Evolutionary conservation across 2,888 invertebrate species (phyloP).

Genomic region (Agrochola macilenta): DNA sequence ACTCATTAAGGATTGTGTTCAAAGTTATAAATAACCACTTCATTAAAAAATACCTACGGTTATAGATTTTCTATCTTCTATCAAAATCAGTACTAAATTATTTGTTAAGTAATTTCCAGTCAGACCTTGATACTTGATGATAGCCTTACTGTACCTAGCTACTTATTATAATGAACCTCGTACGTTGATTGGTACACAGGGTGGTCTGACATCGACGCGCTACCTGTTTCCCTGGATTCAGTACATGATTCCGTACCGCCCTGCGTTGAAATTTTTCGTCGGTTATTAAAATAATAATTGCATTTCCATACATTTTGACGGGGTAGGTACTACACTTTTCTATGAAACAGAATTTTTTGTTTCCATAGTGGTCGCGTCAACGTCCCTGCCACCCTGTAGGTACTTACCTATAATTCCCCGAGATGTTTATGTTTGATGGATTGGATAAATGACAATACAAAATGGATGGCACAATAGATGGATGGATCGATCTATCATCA

Average conservation of each 20-base stretch:
- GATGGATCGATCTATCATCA: neutral
- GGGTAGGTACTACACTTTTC: too few species aligned
- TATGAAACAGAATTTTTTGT: too few species aligned
- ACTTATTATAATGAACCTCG: neutral
- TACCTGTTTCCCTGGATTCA: too few species aligned
- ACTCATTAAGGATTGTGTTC: neutral
- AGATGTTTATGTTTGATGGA: neutral
- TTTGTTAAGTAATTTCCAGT: neutral
- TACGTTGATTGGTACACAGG: neutral
- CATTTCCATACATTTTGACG: too few species aligned
- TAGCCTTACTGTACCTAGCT: neutral
- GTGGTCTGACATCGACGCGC: too few species aligned
- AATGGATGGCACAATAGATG: neutral
- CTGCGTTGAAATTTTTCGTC: too few species aligned
- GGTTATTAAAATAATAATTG: too few species aligned
- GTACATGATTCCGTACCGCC: too few species aligned
- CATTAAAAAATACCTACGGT: neutral
- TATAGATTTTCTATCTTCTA: neutral
- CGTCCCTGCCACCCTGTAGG: neutral
- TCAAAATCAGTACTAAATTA: neutral
- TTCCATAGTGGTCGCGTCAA: too few species aligned
- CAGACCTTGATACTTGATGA: conserved; percentile 15
- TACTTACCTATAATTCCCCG: neutral
- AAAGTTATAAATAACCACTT: neutral
- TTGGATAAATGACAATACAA: neutral